A percentile compares a stretch with the other conserved stretches of the same genome.
Evolutionary conservation across 92 coral and sea anemone genomes (phyloP).

Genomic region (Parazoanthus swiftii): DNA sequence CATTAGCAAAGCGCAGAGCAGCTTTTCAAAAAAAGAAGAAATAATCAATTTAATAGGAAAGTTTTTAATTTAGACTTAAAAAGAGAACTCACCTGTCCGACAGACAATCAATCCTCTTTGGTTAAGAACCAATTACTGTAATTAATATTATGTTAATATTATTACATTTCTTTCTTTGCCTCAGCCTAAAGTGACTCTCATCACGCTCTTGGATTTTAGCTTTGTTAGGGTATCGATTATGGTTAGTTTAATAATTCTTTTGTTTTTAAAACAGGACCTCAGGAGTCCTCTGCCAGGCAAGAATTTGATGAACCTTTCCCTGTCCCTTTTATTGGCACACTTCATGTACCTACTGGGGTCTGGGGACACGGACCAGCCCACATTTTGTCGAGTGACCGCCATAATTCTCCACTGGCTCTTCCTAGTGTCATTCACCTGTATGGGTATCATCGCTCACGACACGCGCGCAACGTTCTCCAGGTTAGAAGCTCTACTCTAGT

Average conservation of each 20-base stretch:
- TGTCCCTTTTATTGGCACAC: conserved; percentile 83
- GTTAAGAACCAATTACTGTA: too few species aligned
- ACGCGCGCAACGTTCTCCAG: conserved; percentile 56
- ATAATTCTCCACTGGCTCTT: conserved; percentile 75
- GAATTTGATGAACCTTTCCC: conserved; percentile 80
- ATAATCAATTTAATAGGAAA: too few species aligned
- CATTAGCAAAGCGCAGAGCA: too few species aligned
- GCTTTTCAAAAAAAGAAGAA: too few species aligned
- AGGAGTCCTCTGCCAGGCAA: conserved; percentile 92
- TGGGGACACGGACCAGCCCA: conserved; percentile 74
- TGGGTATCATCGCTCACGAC: conserved; percentile 85
- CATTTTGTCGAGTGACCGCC: conserved; percentile 70
- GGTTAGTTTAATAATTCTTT: neutral
- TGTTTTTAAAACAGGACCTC: conserved; percentile 52
- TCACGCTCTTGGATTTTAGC: too few species aligned
- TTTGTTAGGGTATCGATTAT: too few species aligned
- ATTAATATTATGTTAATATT: too few species aligned
- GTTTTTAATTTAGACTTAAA: too few species aligned
- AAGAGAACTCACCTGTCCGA: too few species aligned
- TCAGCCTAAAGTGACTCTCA: too few species aligned
- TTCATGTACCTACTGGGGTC: conserved; percentile 80
- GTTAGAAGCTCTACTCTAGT: neutral
- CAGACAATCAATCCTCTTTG: too few species aligned
- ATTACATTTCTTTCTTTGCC: too few species aligned
- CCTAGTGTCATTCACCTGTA: conserved; percentile 85